These are phyloP conservation scores for Aphidius ervi DNA, from an alignment of 1,140 invertebrate species.

Conservation along the genomic window DNA sequence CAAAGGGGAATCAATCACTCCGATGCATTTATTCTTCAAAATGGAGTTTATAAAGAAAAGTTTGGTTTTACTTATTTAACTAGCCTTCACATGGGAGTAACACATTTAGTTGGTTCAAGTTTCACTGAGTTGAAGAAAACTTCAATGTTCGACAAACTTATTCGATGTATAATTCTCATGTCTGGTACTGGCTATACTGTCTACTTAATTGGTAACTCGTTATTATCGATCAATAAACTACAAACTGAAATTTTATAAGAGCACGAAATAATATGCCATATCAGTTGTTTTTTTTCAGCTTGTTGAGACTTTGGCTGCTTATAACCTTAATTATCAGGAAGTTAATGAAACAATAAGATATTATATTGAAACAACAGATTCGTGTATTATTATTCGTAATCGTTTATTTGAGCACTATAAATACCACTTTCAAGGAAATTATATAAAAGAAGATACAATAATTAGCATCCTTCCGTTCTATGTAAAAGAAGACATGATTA, in stretches of 20 bases:
- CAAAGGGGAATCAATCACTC: constrained; percentile 23
- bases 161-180: constrained; percentile 32
- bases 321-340: constrained; percentile 37
- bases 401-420: constrained; percentile 38
- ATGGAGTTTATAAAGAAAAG: constrained; percentile 24
- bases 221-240: not conserved
- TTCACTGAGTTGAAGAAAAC: constrained; percentile 29
- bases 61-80: constrained; percentile 30
- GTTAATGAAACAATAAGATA: constrained; percentile 34
- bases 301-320: constrained; percentile 30
- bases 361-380: constrained; percentile 34
- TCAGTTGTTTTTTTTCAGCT: constrained; percentile 37
- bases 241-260: constrained; percentile 10
- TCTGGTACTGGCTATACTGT: constrained; percentile 34
- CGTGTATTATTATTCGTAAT: constrained; percentile 29
- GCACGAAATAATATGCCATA: constrained; percentile 5
- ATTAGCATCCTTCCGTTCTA: constrained; percentile 32
- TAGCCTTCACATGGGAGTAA: constrained; percentile 35
- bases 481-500: constrained; percentile 36
- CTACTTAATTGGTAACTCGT: constrained; percentile 37
- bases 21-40: constrained; percentile 25
- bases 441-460: constrained; percentile 40
- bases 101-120: constrained; percentile 34
- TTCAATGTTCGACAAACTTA: constrained; percentile 28
- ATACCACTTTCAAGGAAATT: constrained; percentile 37